A percentile compares a stretch with the other conserved stretches of the same genome.
phyloP scores from a whole-genome alignment of 2,888 invertebrate genomes.

The Pterobdella sp. region DNA sequence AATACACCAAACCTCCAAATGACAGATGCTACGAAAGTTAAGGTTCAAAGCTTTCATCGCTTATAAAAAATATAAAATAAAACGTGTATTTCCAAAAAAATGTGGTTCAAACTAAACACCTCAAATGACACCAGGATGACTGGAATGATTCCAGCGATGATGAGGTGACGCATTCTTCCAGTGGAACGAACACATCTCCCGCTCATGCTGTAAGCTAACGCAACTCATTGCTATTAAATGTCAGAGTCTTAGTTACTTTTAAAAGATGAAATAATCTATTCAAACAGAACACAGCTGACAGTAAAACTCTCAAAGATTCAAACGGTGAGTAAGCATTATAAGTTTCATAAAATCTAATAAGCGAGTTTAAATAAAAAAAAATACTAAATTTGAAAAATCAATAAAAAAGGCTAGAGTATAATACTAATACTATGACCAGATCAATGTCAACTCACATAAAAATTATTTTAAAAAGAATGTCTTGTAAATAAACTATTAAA shows the following conservation, averaged over 20 bases:
- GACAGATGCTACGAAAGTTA: not conserved
- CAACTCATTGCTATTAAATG: too few relatives aligned
- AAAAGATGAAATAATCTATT: too few relatives aligned
- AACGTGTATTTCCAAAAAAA: not conserved
- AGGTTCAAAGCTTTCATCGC: not conserved
- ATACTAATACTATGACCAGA: too few relatives aligned
- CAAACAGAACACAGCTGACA: not conserved
- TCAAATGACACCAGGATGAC: not conserved
- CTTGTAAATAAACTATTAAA: not conserved
- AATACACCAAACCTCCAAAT: not conserved
- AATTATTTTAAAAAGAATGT: too few relatives aligned
- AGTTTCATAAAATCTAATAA: too few relatives aligned
- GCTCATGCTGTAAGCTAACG: not conserved
- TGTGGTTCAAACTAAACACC: not conserved
- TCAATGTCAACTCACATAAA: too few relatives aligned
- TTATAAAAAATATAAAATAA: not conserved
- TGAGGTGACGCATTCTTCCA: not conserved
- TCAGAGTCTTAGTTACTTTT: too few relatives aligned
- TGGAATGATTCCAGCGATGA: slow-evolving; percentile 1
- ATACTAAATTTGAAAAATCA: too few relatives aligned
- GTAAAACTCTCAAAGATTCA: not conserved
- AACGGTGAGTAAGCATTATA: too few relatives aligned
- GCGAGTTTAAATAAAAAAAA: too few relatives aligned
- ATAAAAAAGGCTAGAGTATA: too few relatives aligned
- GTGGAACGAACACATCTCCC: not conserved